phyloP scores from a whole-genome alignment of 2,113 vertebrate species.

The Nothocercus julius region DNA sequence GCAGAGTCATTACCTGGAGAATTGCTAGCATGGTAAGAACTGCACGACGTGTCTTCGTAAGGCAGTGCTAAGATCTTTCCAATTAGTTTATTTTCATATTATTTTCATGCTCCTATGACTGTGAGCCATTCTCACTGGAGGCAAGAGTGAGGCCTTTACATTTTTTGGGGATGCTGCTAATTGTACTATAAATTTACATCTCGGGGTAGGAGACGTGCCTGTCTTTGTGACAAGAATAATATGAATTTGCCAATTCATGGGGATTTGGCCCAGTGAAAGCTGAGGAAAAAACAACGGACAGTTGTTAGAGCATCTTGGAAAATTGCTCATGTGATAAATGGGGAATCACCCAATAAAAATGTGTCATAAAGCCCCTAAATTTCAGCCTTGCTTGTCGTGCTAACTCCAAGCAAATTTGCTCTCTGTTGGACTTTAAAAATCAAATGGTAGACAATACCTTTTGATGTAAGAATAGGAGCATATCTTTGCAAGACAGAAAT shows the following conservation, averaged over 20 bases:
- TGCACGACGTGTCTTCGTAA: fast-evolving
- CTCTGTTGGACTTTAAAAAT: slow-evolving; percentile 59
- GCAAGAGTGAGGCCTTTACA: not conserved
- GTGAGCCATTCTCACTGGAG: not conserved
- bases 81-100: not conserved
- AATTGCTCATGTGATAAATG: slow-evolving; percentile 52
- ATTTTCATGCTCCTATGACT: not conserved
- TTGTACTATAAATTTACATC: not conserved
- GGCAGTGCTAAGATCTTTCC: not conserved
- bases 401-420: slow-evolving; percentile 55
- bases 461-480: slow-evolving; percentile 23
- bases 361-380: slow-evolving; percentile 52
- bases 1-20: fast-evolving
- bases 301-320: slow-evolving; percentile 15
- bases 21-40: fast-evolving
- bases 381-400: slow-evolving; percentile 52
- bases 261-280: slow-evolving; percentile 49
- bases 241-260: slow-evolving; percentile 24
- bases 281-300: not conserved
- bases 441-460: slow-evolving; percentile 10
- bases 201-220: not conserved
- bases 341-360: slow-evolving; percentile 49
- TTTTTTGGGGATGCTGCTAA: not conserved
- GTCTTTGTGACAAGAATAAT: not conserved
- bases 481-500: slow-evolving; percentile 28